Evolutionary conservation across 2,797 vertebrate genomes (phyloP).

Genomic region (Erethizon dorsatum): DNA sequence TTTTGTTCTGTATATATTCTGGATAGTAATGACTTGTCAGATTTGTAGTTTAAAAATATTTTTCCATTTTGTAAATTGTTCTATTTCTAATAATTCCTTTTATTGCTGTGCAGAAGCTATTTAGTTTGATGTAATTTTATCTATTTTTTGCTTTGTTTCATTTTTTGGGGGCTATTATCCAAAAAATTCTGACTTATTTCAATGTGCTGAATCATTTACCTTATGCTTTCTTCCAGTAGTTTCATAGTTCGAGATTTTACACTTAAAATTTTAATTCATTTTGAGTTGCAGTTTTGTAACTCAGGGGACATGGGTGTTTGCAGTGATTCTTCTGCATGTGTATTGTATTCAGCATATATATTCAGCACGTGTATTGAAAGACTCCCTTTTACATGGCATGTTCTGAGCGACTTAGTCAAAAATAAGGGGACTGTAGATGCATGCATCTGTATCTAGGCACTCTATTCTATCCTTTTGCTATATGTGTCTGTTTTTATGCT

Average conservation of each 20-base stretch:
- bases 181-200: neutral
- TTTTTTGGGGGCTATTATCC: neutral
- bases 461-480: neutral
- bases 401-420: neutral
- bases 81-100: neutral
- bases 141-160: neutral
- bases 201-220: neutral
- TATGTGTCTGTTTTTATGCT: neutral
- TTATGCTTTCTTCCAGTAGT: neutral
- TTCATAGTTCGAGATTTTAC: neutral
- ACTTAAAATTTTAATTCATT: neutral
- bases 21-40: neutral
- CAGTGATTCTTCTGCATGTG: neutral
- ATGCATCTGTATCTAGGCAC: no score
- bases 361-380: neutral
- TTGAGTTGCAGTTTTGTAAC: no score
- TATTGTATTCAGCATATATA: no score
- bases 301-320: neutral
- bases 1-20: neutral
- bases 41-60: neutral
- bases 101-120: neutral
- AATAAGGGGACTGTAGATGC: neutral
- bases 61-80: neutral
- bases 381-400: neutral
- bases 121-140: neutral